phyloP scores from a whole-genome alignment of 2,113 vertebrate genomes.

The Sturnira hondurensis region DNA sequence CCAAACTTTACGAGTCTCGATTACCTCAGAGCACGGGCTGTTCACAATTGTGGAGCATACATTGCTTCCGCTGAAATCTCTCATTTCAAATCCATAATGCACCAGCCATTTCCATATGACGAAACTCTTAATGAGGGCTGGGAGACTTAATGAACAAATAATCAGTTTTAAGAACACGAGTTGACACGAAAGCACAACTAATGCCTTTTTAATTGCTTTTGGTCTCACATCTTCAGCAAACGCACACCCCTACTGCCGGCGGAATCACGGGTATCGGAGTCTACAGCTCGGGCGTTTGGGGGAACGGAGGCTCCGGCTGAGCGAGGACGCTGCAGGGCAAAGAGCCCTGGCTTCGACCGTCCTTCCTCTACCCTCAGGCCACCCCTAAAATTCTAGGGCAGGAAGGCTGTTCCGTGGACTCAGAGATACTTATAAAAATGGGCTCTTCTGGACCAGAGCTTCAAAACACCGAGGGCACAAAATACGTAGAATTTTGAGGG shows the following conservation, averaged over 20 bases:
- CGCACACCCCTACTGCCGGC: background rate
- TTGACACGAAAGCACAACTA: slow-evolving; percentile 51
- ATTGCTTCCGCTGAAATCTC: background rate
- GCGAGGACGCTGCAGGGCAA: background rate
- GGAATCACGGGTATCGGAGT: background rate
- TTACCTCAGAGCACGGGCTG: background rate
- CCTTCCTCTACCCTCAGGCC: background rate
- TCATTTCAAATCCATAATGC: background rate
- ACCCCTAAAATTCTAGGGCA: background rate
- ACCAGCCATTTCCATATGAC: background rate
- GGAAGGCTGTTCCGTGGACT: background rate
- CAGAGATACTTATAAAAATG: background rate
- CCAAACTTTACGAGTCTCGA: background rate
- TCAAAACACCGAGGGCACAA: background rate
- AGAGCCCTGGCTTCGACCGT: background rate
- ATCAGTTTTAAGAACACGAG: slow-evolving; percentile 64
- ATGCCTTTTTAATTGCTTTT: slow-evolving; percentile 67
- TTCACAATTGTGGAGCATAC: background rate
- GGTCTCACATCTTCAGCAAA: slow-evolving; percentile 30
- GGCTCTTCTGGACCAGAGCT: background rate
- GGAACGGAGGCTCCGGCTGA: background rate
- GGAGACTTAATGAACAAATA: slow-evolving; percentile 66
- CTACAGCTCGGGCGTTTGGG: background rate
- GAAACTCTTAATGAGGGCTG: slow-evolving; percentile 32
- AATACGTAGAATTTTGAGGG: background rate